phyloP scores from a whole-genome alignment of 2,888 invertebrate genomes.

The Lithophane semibrunnea region DNA sequence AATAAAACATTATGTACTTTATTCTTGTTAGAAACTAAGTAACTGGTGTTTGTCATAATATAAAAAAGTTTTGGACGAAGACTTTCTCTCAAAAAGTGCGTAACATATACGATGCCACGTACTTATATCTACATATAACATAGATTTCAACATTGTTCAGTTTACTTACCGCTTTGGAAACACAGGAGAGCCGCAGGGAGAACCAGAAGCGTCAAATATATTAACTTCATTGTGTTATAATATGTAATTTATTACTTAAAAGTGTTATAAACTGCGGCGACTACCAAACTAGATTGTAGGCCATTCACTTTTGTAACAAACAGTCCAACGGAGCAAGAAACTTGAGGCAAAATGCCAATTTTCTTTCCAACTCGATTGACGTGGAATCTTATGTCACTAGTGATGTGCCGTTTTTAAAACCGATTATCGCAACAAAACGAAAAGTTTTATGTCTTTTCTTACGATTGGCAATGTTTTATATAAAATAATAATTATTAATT shows the following conservation, averaged over 20 bases:
- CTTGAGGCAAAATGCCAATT: constrained; percentile 86
- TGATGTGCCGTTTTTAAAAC: constrained; percentile 67
- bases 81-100: constrained; percentile 80
- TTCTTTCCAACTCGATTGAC: constrained; percentile 90
- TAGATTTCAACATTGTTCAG: constrained; percentile 67
- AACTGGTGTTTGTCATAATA: background rate
- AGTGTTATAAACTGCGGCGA: constrained; percentile 73
- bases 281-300: constrained; percentile 77
- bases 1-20: background rate
- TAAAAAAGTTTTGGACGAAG: background rate
- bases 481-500: background rate
- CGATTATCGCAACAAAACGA: constrained; percentile 42
- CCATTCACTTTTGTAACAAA: constrained; percentile 86
- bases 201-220: constrained; percentile 92
- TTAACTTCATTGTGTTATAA: constrained; percentile 92
- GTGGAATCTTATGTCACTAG: constrained; percentile 89
- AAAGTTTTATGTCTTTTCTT: background rate
- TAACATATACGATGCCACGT: constrained; percentile 85
- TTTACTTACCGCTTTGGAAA: constrained; percentile 93
- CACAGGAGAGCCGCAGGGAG: constrained; percentile 93
- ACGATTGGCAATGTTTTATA: background rate
- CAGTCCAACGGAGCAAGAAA: constrained; percentile 80
- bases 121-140: constrained; percentile 70
- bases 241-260: constrained; percentile 67
- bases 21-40: background rate